Base-by-base conservation (phyloP, 2,888 invertebrate genomes). In the Drosophila eohydei region DNA sequence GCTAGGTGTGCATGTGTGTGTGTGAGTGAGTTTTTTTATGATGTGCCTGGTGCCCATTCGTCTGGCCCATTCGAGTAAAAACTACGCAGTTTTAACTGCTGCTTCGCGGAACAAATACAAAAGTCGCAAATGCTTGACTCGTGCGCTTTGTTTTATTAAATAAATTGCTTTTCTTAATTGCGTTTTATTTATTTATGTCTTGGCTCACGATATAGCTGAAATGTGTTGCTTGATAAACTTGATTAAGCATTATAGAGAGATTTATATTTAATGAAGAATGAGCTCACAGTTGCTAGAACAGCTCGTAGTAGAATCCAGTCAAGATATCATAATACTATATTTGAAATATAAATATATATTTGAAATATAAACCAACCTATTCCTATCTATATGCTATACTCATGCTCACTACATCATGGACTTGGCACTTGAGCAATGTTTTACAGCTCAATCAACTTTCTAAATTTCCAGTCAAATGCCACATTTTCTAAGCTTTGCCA, bases 41-140 rank as follows among this genome's bases (percentile, higher is more conserved):
- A 16, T 68, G 40, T 72, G 65, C 50, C 44, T 62, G 85, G 90
- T 86, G 90, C 86, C 85, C 59, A 69, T 62, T 80, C 75, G 85
- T 86, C 85, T 89, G 81, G 78, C 70, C 14, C 60, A 56, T 68
- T 65, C 46, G 63, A 32, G 38, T 51, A 69, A 61, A 51, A 74
- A 78, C 65, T 83, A 87, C 76, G 87, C 81, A 84, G 76, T 79
- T 71, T 71, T 59, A 54, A 41, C 38, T 26, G 57, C 28, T 21
- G 48, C 16, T 41, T 12, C 5, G 21, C 28, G n/a, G 43, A 66
- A 16, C 52, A 57, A 51, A 48, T 40, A 50, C 43, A 12, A 56
- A 63, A 21, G 21, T 38, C 38, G 12, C 51, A 51, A 51, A 51
- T 36, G 21, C 16, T 36, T 12, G 12, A 11, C 11, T 34, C 9